Percentiles rank a stretch among this genome's conserved stretches.
These are phyloP conservation scores for Argopecten irradians DNA, from an alignment of 1,140 invertebrate species.

Conservation along the genomic window DNA sequence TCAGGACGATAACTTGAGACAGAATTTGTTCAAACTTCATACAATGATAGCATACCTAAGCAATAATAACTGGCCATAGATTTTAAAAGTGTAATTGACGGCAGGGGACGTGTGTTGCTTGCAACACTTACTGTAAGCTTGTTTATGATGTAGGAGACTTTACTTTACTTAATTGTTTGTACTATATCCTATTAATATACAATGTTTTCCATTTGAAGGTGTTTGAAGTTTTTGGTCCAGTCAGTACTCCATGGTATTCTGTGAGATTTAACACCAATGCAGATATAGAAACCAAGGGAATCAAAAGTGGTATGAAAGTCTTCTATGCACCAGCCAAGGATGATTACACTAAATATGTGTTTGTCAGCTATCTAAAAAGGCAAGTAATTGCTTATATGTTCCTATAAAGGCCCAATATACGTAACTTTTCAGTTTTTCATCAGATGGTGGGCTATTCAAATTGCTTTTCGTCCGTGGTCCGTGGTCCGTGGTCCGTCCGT, in stretches of 20 bases:
- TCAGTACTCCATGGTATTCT: slow-evolving; percentile 87
- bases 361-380: slow-evolving; percentile 82
- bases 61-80: too few relatives aligned
- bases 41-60: too few relatives aligned
- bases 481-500: too few relatives aligned
- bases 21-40: too few relatives aligned
- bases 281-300: slow-evolving; percentile 83
- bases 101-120: too few relatives aligned
- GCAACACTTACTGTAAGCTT: too few relatives aligned
- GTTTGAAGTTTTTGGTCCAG: slow-evolving; percentile 93
- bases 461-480: too few relatives aligned
- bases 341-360: slow-evolving; percentile 86
- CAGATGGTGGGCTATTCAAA: too few relatives aligned
- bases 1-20: too few relatives aligned
- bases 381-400: slow-evolving; percentile 46
- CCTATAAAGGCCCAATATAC: background rate
- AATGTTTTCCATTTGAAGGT: slow-evolving; percentile 74
- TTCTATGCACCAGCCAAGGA: slow-evolving; percentile 86
- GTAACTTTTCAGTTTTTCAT: background rate
- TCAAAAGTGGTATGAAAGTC: slow-evolving; percentile 83
- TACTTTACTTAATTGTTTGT: background rate
- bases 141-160: too few relatives aligned
- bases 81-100: too few relatives aligned
- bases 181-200: background rate
- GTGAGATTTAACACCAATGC: slow-evolving; percentile 88